These are phyloP conservation scores for Coleophora deauratella DNA, from an alignment of 2,888 invertebrate genomes.

Conservation along the genomic window DNA sequence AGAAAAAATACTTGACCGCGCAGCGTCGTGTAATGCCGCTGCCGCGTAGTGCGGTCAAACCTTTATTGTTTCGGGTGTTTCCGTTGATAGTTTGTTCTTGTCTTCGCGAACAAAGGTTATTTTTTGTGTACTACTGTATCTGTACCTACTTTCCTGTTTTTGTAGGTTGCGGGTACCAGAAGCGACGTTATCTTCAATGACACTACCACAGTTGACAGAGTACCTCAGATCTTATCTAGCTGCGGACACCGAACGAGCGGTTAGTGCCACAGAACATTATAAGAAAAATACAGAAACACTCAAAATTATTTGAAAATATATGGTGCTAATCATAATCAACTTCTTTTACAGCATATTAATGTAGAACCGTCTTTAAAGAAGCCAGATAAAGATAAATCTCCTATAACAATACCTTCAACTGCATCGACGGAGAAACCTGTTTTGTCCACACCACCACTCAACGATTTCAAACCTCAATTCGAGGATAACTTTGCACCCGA, in stretches of 20 bases:
- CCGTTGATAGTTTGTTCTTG: no score
- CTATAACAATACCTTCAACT: constrained; percentile 14
- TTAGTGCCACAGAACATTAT: no score
- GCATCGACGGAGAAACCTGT: constrained; percentile 20
- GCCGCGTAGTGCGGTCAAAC: no score
- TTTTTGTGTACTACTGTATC: no score
- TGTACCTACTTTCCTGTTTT: no score
- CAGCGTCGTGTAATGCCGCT: no score
- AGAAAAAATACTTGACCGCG: no score
- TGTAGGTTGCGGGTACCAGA: constrained; percentile 80
- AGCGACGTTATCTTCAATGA: constrained; percentile 86
- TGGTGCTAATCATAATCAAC: no score
- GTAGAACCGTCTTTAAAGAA: constrained; percentile 34
- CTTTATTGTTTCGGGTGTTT: no score
- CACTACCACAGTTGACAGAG: constrained; percentile 88
- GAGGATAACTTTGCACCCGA: constrained; percentile 76
- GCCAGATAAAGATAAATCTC: constrained; percentile 37
- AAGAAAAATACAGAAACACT: no score
- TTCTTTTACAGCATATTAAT: constrained; percentile 45
- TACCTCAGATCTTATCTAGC: constrained; percentile 78
- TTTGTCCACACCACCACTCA: constrained; percentile 21
- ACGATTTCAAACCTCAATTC: constrained; percentile 72
- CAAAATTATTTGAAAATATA: no score
- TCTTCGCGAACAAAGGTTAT: no score
- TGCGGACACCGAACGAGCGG: constrained; percentile 56